phyloP scores from a whole-genome alignment of 2,888 invertebrate species.

The Cyclophora albipunctata region DNA sequence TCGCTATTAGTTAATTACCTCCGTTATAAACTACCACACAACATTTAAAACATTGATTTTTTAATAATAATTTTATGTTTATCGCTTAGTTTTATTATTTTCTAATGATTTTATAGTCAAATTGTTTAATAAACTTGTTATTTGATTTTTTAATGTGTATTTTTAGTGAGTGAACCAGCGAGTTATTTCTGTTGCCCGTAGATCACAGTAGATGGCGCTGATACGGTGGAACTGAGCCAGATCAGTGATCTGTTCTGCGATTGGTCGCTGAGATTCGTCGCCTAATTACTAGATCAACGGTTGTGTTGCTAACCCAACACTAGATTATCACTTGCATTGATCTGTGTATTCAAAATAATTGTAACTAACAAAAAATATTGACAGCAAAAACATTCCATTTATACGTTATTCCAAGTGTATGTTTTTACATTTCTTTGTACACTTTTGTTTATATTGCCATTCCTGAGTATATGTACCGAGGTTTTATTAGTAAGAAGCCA shows the following conservation, averaged over 20 bases:
- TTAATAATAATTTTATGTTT: slow-evolving; percentile 4
- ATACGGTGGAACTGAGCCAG: slow-evolving; percentile 64
- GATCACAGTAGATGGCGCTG: slow-evolving; percentile 66
- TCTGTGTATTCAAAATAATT: slow-evolving; percentile 2
- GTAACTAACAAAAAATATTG: neutral
- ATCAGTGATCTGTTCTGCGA: slow-evolving; percentile 56
- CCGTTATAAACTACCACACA: slow-evolving; percentile 31
- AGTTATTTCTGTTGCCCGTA: slow-evolving; percentile 50
- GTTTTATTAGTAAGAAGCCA: no score
- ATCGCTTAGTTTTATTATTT: neutral
- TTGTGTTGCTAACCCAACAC: slow-evolving; percentile 31
- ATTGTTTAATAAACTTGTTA: neutral
- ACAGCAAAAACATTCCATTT: no score
- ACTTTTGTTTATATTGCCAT: no score
- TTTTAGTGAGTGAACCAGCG: slow-evolving; percentile 20
- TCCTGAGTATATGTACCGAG: no score
- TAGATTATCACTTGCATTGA: slow-evolving; percentile 14
- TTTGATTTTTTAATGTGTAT: neutral
- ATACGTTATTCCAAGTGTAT: no score
- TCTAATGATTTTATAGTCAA: neutral
- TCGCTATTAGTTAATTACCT: slow-evolving; percentile 57
- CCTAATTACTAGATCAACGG: slow-evolving; percentile 48
- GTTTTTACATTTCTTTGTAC: no score
- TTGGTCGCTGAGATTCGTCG: slow-evolving; percentile 40
- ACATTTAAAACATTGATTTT: slow-evolving; percentile 21